Evolutionary conservation across 2,888 invertebrate species (phyloP), one percentile per base, ranked within the genome.

Genomic region (Hydraecia micacea): DNA sequence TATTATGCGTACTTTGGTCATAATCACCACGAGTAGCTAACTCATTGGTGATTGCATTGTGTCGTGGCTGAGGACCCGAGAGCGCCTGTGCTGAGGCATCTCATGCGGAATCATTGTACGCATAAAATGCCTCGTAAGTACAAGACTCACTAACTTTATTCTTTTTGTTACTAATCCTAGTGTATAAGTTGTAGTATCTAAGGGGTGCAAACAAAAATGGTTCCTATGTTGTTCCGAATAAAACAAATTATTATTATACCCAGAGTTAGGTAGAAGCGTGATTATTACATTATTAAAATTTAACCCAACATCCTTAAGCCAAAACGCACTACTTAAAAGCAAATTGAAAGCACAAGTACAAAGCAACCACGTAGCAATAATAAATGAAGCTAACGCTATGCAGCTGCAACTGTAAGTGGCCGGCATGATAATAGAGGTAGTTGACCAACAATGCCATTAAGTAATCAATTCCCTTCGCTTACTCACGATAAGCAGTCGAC

Each of bases 401-500:
- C 79, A 75, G 72, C 73, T 84, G 73, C 73, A 62, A 81, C 76
- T 62, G 76, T 85, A 73, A 85, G 82, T 82, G 74, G 63, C 70
- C 32, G 58, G 73, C 63, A 68, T 83, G 83, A 85, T 86, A 85
- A 79, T 77, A 85, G 74, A 86, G 73, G 74, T 83, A 75, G 76
- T 86, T 79, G 86, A 75, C 86, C 83, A 83, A 70, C 84, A 66
- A 68, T 73, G 79, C 84, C 87, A 87, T 87, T 87, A 87, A 79
- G 76, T 77, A 86, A 84, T 86, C 88, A 88, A 83, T 87, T 80
- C 79, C 68, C 76, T 81, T 78, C 78, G 65, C 73, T 83, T 84
- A 84, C 80, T 80, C 60, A 66, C 72, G 84, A 85, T 79, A 86
- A 86, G 77, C 73, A 77, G 52, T 72, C 58, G 74, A 86, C 82